phyloP scores from a whole-genome alignment of 64 coral and sea anemone species.

The Pocillopora damicornis region DNA sequence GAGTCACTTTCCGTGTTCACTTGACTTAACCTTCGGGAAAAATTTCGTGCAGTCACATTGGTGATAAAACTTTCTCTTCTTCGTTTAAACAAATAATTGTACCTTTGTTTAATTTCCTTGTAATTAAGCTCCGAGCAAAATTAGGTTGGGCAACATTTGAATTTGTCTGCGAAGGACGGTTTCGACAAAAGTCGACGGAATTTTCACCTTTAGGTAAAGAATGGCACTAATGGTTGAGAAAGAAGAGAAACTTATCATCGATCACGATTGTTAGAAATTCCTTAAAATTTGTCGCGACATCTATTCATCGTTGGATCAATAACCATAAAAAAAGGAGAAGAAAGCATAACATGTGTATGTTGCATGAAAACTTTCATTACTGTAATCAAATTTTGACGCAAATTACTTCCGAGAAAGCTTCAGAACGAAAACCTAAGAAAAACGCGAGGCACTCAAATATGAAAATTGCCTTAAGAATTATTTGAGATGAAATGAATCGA shows the following conservation, averaged over 20 bases:
- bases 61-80: not conserved
- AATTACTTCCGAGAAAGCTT: conserved; percentile 32
- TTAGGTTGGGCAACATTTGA: conserved; percentile 13
- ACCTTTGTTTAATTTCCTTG: conserved; percentile 30
- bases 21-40: too few species aligned
- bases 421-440: not conserved
- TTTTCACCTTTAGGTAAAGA: not conserved
- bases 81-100: conserved; percentile 18
- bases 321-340: not conserved
- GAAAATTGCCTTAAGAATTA: not conserved
- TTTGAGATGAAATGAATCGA: conserved; percentile 9
- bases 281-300: not conserved
- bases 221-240: not conserved
- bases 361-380: not conserved
- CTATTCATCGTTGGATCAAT: not conserved
- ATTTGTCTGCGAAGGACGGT: not conserved
- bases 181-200: not conserved
- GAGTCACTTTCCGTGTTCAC: too few species aligned
- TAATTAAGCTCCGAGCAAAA: conserved; percentile 9
- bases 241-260: not conserved
- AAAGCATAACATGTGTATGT: not conserved
- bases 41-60: not conserved
- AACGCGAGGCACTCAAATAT: not conserved
- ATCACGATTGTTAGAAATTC: not conserved
- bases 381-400: not conserved